Evolutionary conservation across 1,140 invertebrate genomes (phyloP), one percentile per base, ranked within the genome.

Genomic region (Diorhabda elongata): DNA sequence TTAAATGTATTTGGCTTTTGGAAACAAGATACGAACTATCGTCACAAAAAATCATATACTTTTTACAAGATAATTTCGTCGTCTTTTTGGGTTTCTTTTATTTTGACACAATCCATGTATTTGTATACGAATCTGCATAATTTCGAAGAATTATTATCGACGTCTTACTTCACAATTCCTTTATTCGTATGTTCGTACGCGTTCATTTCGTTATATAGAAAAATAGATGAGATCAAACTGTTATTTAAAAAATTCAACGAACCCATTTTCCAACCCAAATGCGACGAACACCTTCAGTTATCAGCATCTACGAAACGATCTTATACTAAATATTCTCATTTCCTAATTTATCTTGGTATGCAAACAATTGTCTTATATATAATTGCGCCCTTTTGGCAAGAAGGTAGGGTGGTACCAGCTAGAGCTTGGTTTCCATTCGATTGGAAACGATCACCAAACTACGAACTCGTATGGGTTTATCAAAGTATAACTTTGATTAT

Each of bases 381-480:
- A 44, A 5, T 63, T 5, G 4, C n/a, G 11, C 61, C 61, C 4
- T n/a, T 63, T 44, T 44, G 43, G 6, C 42, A 26, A 8, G 4
- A 44, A 5, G 61, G 26, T 47, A 63, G 9, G 41, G 6, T 42
- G 9, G 5, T 44, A 26, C 5, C 45, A 7, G 26, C 8, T 45
- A 3, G 3, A 4, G 61, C 42, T 8, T 63, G 61, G 61, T 63
- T 63, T 63, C 61, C 61, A 9, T 63, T 42, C 61, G 61, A 63
- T n/a, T 63, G 61, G 61, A 63, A 44, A 43, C 43, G 7, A 7
- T 44, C 61, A 4, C 61, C 61, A 42, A 63, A 63, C 42, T 63
- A 63, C 26, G 6, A 44, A 9, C n/a, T 63, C 11, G 42, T 63
- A 9, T 63, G 9, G 9, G 44, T 43, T 42, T 63, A 44, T n/a